Conservation (phyloP, 2,888 invertebrate genomes). For the Drosophila vallismaia region DNA sequence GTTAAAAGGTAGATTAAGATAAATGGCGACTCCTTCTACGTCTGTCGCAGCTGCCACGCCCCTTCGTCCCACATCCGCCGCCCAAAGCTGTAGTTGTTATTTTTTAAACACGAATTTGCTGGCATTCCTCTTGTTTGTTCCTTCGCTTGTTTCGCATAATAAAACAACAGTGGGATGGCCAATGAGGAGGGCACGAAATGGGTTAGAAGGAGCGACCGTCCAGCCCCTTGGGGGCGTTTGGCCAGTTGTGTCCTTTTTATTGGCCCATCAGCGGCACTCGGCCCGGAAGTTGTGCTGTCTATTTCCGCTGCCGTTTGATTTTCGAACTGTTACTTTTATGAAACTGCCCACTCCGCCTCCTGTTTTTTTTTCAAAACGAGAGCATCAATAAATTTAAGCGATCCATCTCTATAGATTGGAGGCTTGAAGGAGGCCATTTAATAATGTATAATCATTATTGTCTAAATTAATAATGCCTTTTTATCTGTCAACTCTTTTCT, state of each 20-base stretch:
- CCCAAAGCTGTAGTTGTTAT: slow-evolving; percentile 45
- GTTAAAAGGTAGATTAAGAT: slow-evolving; percentile 81
- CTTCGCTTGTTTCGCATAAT: slow-evolving; percentile 77
- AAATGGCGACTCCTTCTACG: slow-evolving; percentile 73
- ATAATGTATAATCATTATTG: neutral
- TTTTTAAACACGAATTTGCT: slow-evolving; percentile 75
- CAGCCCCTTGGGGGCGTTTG: slow-evolving; percentile 70
- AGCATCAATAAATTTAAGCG: slow-evolving; percentile 23
- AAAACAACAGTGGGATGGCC: slow-evolving; percentile 60
- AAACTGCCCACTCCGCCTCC: slow-evolving; percentile 10
- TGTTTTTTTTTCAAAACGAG: neutral
- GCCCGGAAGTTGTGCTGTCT: slow-evolving; percentile 72
- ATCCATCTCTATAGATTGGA: neutral
- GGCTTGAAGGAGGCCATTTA: neutral
- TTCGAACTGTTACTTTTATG: slow-evolving; percentile 68
- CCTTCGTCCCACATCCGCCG: slow-evolving; percentile 15
- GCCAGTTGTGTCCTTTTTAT: slow-evolving; percentile 77
- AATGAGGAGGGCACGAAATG: neutral
- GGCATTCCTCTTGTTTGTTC: slow-evolving; percentile 67
- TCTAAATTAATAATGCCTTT: neutral
- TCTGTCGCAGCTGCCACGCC: slow-evolving; percentile 48
- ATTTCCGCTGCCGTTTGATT: slow-evolving; percentile 74
- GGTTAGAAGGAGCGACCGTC: slow-evolving; percentile 2
- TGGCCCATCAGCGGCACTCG: slow-evolving; percentile 56
- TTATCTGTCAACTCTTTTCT: slow-evolving; percentile 8